Base-by-base conservation (phyloP, 2,113 vertebrate genomes). In the Mesocricetus auratus region DNA sequence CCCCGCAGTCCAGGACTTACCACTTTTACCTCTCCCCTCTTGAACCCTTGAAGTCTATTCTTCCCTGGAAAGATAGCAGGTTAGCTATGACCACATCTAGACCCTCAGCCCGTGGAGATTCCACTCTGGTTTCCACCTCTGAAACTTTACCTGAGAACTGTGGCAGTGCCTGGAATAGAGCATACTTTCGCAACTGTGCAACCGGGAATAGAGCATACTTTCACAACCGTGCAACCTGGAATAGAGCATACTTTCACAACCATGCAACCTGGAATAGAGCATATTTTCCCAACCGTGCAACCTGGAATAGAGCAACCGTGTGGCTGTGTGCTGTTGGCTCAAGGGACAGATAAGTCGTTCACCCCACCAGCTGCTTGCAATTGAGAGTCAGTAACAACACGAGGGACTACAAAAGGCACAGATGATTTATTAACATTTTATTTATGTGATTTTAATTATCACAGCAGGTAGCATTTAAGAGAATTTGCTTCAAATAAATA, bases 401-500 rank as follows among this genome's bases (percentile, higher is more conserved):
- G 74, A 83, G 33, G 58, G 77, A 88, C 26, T 69, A 22, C 90
- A 78, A 71, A 75, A 97, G 94, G 62, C 96, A 87, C 90, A 93
- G 68, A 83, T 47, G 74, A 79, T 69, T 62, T 10, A 39, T 22
- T 79, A 5, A 11, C 56, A 81, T 98, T 98, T 98, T 98, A 98
- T 98, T 98, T 98, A 98, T 96, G 98, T 97, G 98, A 97, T 86
- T 95, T 94, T 96, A 96, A 97, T 98, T 96, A 97, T 97, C 17
- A 31, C 97, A 97, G 98, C 97, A 47, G 26, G 97, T 98, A 97
- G 96, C 96, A 98, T 97, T 98, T 98, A 98, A 98, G 97, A 98
- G 97, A 74, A 95, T 98, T 97, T 98, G 97, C 96, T 98, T 98
- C 98, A 98, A 98, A 97, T 98, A 98, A 98, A 98, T 95, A 98